These are phyloP conservation scores for Pseudochromis fuscus DNA, from an alignment of 2,797 vertebrate genomes.

Conservation along the genomic window DNA sequence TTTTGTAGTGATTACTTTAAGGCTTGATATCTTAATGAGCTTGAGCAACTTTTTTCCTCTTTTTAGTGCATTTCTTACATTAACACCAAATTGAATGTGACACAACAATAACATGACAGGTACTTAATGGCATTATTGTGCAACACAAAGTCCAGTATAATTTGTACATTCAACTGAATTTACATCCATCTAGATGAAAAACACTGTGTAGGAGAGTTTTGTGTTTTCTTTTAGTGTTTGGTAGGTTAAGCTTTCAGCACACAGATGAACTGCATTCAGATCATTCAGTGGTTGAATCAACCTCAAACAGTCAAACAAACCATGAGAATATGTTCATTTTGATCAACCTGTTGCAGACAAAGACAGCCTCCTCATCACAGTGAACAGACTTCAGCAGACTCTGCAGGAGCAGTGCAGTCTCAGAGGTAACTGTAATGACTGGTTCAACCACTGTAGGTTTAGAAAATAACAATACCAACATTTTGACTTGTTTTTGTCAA, in stretches of 20 bases:
- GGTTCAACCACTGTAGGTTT: neutral
- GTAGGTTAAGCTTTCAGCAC: neutral
- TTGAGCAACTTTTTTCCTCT: too few species aligned
- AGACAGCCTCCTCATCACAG: slow-evolving; percentile 82
- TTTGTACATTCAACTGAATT: neutral
- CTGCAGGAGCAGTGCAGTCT: slow-evolving; percentile 89
- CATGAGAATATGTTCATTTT: neutral
- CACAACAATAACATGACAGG: neutral
- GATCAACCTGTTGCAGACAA: slow-evolving; percentile 84
- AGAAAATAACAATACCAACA: neutral
- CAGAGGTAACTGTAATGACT: slow-evolving; percentile 84
- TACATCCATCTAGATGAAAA: neutral
- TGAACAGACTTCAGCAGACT: slow-evolving; percentile 88
- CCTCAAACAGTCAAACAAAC: neutral
- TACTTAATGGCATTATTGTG: neutral
- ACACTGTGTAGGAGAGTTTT: neutral
- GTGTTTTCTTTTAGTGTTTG: too few species aligned
- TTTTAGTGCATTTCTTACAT: neutral
- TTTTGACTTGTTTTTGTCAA: neutral
- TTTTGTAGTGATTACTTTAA: too few species aligned
- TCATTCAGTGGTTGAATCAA: neutral
- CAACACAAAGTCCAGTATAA: neutral
- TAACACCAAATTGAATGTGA: neutral
- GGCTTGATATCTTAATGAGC: too few species aligned
- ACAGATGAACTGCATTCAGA: neutral